phyloP scores from a whole-genome alignment of 2,797 vertebrate genomes.

The Acropternis orthonyx region DNA sequence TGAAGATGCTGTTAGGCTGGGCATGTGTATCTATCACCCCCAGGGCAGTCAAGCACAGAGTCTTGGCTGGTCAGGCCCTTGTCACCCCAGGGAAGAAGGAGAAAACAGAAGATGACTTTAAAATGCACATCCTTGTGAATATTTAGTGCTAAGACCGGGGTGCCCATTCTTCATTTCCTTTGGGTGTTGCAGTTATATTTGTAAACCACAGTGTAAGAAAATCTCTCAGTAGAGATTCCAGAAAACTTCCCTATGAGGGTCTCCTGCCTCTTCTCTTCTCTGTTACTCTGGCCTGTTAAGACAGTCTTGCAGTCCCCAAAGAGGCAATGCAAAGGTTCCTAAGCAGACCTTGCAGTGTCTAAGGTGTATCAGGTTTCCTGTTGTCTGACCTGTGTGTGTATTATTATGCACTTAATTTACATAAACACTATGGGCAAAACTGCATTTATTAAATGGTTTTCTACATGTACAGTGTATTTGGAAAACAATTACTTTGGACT shows the following conservation, averaged over 20 bases:
- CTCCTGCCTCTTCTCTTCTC: neutral
- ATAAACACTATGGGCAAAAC: neutral
- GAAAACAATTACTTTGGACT: neutral
- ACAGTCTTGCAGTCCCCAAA: neutral
- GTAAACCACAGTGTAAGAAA: neutral
- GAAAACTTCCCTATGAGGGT: neutral
- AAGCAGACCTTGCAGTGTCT: neutral
- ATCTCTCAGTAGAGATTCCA: neutral
- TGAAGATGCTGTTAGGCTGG: neutral
- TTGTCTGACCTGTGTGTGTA: neutral
- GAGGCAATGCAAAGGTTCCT: neutral
- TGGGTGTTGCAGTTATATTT: neutral
- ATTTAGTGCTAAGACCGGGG: neutral
- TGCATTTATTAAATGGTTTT: neutral
- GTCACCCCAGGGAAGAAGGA: rapidly evolving
- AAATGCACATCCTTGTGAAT: neutral
- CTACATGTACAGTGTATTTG: neutral
- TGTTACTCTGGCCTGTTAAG: neutral
- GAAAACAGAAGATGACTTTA: neutral
- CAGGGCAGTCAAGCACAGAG: neutral
- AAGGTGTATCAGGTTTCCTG: neutral
- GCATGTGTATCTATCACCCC: neutral
- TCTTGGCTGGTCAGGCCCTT: neutral
- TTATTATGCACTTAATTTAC: neutral
- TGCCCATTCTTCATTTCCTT: neutral